These are phyloP conservation scores for Tenualosa thibaudeaui DNA, from an alignment of 2,797 vertebrate genomes.

Conservation along the genomic window DNA sequence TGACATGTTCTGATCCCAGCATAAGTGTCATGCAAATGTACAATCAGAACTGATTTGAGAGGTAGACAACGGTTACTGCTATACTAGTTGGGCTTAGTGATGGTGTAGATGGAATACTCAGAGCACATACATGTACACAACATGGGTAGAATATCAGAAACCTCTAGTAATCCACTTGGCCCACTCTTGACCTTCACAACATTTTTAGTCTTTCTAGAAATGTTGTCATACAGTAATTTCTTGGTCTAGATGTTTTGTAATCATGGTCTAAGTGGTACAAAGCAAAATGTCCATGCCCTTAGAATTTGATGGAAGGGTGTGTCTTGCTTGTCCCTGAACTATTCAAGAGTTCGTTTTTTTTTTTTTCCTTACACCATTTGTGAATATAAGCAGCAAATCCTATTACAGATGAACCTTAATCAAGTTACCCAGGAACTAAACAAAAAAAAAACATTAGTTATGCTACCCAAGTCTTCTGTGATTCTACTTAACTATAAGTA, in stretches of 20 bases:
- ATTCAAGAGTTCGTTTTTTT: too few species aligned
- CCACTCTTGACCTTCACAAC: background rate
- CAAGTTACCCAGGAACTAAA: slow-evolving; percentile 4
- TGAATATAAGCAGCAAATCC: background rate
- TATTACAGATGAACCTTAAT: background rate
- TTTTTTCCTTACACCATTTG: background rate
- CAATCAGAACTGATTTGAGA: background rate
- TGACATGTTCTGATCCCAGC: background rate
- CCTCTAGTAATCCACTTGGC: background rate
- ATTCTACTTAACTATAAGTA: background rate
- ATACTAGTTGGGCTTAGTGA: background rate
- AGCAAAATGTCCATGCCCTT: background rate
- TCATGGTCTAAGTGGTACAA: background rate
- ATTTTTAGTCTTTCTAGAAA: background rate
- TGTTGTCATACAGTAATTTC: background rate
- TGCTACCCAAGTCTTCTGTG: background rate
- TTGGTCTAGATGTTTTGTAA: background rate
- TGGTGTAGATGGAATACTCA: background rate
- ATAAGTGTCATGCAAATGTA: background rate
- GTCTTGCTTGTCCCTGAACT: too few species aligned
- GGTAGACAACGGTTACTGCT: background rate
- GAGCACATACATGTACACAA: background rate
- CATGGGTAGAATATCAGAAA: background rate
- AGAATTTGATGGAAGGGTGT: background rate
- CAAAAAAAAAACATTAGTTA: background rate